Base-by-base conservation (phyloP, 2,113 vertebrate genomes). In the Galemys pyrenaicus region DNA sequence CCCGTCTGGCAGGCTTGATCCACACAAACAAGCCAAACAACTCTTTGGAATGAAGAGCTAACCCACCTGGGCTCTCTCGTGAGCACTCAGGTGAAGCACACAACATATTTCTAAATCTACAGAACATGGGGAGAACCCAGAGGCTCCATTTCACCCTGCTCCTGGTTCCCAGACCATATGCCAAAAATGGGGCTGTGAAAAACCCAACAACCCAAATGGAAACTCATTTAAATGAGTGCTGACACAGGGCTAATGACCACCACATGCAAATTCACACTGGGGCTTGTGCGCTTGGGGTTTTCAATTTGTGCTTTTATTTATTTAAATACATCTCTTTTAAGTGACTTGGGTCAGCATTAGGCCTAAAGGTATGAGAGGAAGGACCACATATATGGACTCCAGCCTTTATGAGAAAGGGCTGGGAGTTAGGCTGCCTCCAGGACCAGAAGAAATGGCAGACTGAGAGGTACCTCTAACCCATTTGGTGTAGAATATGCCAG, bases 1-100 rank as follows among this genome's bases (percentile, higher is more conserved):
- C 4, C 12, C 32, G 46, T 44, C 30, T 85, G n/a, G 77, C 32
- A 94, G 81, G 62, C 37, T 19, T 74, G 62, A 90, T 19, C 41
- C 54, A 74, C 65, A 83, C 60, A 87, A 95, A 92, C 30, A 41
- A 94, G 54, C 24, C 28, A 51, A 37, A 70, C 41, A 70, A 68
- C 22, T 94, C 73, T 87, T 75, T 86, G 87, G 46, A 83, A 94
- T 64, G n/a, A 60, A 85, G 39, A 68, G 28, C 9, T 80, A n/a
- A 84, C 9, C 6, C 37, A 74, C 24, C 35, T 16, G 3, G 37
- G 26, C n/a, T 77, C 71, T 32, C 54, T 84, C 39, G 1, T 19
- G 70, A 80, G 87, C 83, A 35, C 11, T 44, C 13, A 67, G 24
- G n/a, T 54, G 71, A 13, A 44, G 35, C 9, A 65, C 8, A 65